Evolutionary conservation across 2,113 vertebrate genomes (phyloP), one percentile per base, ranked within the genome.

Genomic region (Anguilla japonica): DNA sequence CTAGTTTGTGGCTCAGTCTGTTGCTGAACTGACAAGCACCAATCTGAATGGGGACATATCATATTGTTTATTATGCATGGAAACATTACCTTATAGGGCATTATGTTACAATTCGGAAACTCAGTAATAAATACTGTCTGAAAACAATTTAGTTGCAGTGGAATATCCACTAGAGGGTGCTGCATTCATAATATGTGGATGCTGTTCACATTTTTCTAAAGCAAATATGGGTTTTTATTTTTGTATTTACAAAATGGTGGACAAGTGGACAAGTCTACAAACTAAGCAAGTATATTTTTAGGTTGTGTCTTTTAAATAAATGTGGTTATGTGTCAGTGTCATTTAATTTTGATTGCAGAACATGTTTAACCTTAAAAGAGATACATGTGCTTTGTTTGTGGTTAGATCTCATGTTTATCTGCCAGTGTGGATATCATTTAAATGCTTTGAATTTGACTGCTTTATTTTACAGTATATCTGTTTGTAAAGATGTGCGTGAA

Each of bases 131-230:
- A 80, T 41, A 41, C 39, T 20, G 20, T 20, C 14, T 15, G 6
- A 41, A 80, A 53, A 29, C 22, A 53, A 80, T 40, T 5, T 7
- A 15, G 50, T 39, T 81, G 39, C 39, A 8, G 29, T 16, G 41
- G 11, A 46, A 40, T 87, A 71, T 40, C 60, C 86, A 83, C 86
- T 56, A 79, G 86, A 41, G 57, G 86, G 86, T 39, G 86, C 29
- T 83, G 43, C 22, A 71, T 82, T 39, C 15, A 39, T 83, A 16
- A 50, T 53, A 7, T 56, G 41, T 39, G 8, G 18, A 40, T 53
- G 7, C 20, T 87, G 41, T 71, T 75, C 14, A 18, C 46, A 16
- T 29, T 86, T 26, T 43, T 41, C 5, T 22, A 67, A 67, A 67
- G 3, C 40, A 22, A 26, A 29, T 82, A 43, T 71, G 26, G 29